These are phyloP conservation scores for Limnodromus scolopaceus DNA, from an alignment of 2,797 vertebrate genomes.

Conservation along the genomic window DNA sequence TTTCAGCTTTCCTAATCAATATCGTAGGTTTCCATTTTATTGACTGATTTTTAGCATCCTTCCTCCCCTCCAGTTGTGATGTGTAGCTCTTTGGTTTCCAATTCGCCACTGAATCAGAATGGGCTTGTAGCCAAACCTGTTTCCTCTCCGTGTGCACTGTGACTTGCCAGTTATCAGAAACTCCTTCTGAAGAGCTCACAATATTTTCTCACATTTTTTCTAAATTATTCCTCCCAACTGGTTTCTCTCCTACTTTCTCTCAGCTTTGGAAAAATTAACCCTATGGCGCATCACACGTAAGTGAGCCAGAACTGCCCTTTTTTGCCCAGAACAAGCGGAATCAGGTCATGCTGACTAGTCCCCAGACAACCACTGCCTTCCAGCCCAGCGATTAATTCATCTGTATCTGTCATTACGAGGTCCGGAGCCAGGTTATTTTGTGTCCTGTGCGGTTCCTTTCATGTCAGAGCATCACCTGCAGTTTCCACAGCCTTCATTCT, in stretches of 20 bases:
- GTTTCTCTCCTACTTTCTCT: not conserved
- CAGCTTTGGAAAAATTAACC: constrained; percentile 22
- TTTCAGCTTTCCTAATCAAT: not conserved
- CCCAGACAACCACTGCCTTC: not conserved
- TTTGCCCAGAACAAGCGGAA: not conserved
- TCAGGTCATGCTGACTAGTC: not conserved
- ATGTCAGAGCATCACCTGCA: not conserved
- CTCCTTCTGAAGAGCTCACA: constrained; percentile 21
- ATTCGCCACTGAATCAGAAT: not conserved
- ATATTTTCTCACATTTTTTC: constrained; percentile 37
- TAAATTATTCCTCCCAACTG: not conserved
- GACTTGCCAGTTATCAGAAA: constrained; percentile 38
- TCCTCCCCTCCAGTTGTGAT: not conserved
- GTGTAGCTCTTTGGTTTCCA: constrained; percentile 22
- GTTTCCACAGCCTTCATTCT: not conserved
- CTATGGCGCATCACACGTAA: not conserved
- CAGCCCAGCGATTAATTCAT: constrained; percentile 6
- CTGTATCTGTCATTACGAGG: not conserved
- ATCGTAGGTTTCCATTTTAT: not conserved
- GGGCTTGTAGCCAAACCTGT: not conserved
- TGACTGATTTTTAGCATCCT: not conserved
- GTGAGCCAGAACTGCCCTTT: not conserved
- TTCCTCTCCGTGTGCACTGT: constrained; percentile 8
- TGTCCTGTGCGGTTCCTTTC: not conserved
- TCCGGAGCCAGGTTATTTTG: not conserved